Conservation (phyloP, 92 coral and sea anemone genomes). For the Parazoanthus swiftii region DNA sequence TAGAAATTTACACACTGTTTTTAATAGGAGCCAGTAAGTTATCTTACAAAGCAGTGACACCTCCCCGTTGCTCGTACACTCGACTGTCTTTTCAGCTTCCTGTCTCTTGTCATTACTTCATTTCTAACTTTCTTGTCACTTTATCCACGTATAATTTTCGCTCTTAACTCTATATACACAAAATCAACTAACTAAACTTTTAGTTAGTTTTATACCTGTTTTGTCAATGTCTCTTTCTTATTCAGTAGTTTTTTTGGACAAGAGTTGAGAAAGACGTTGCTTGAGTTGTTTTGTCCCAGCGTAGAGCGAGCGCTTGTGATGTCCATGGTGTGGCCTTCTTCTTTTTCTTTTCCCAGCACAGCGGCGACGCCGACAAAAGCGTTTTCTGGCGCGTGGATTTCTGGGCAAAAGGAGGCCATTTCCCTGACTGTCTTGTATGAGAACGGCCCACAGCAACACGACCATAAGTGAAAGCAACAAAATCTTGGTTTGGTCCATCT, state of each 20-base stretch:
- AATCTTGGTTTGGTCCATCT: background rate
- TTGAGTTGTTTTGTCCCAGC: background rate
- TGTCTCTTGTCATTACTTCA: too few relatives aligned
- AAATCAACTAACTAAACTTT: too few relatives aligned
- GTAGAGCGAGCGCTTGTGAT: background rate
- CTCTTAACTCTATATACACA: too few relatives aligned
- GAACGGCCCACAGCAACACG: background rate
- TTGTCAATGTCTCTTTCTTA: too few relatives aligned
- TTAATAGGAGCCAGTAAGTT: too few relatives aligned
- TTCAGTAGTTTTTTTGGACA: background rate
- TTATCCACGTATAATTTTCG: too few relatives aligned
- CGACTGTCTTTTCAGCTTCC: too few relatives aligned
- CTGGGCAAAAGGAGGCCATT: conserved; percentile 14
- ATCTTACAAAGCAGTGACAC: too few relatives aligned
- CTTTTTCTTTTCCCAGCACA: background rate
- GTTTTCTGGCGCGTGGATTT: conserved; percentile 11
- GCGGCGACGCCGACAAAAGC: background rate
- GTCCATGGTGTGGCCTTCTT: background rate
- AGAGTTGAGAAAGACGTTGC: background rate
- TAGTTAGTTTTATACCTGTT: too few relatives aligned
- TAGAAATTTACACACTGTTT: too few relatives aligned
- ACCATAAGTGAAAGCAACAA: background rate
- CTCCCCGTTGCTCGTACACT: too few relatives aligned
- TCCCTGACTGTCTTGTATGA: background rate
- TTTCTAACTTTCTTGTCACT: too few relatives aligned